Evolutionary conservation across 2,888 invertebrate genomes (phyloP).

Genomic region (Choristoneura rosaceana): DNA sequence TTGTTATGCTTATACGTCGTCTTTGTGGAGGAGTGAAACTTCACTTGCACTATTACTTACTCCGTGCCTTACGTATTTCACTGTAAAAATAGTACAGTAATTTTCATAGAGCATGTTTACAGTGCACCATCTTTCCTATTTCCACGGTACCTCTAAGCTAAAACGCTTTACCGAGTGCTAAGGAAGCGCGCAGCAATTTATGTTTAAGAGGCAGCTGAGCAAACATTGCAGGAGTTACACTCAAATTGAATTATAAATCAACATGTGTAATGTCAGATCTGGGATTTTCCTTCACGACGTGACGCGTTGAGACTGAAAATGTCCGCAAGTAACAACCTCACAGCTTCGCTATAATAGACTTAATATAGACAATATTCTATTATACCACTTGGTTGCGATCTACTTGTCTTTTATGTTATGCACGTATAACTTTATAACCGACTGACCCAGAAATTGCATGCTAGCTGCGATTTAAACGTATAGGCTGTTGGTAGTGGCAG

Average conservation of each 20-base stretch:
- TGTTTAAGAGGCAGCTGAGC: conserved; percentile 39
- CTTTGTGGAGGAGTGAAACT: too few species aligned
- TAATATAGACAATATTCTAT: too few species aligned
- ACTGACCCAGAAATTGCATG: too few species aligned
- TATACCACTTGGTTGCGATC: background rate
- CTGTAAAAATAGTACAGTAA: background rate
- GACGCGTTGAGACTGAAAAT: background rate
- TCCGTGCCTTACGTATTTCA: background rate
- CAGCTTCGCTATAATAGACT: background rate
- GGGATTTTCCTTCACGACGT: background rate
- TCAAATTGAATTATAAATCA: conserved; percentile 39
- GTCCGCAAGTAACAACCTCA: conserved; percentile 2
- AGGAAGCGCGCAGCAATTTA: conserved; percentile 38
- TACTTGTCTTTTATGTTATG: background rate
- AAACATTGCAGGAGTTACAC: conserved; percentile 27
- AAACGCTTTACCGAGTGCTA: conserved; percentile 13
- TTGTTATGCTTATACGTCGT: too few species aligned
- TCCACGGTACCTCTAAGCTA: conserved; percentile 1
- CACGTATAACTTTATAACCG: background rate
- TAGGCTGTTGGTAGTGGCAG: too few species aligned
- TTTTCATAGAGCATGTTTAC: conserved; percentile 6
- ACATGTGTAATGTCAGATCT: conserved; percentile 22
- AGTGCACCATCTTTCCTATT: conserved; percentile 15
- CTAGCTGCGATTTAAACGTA: too few species aligned
- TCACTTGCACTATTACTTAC: too few species aligned